Evolutionary conservation across 2,113 vertebrate species (phyloP).

Genomic region (Circaetus cinerascens): DNA sequence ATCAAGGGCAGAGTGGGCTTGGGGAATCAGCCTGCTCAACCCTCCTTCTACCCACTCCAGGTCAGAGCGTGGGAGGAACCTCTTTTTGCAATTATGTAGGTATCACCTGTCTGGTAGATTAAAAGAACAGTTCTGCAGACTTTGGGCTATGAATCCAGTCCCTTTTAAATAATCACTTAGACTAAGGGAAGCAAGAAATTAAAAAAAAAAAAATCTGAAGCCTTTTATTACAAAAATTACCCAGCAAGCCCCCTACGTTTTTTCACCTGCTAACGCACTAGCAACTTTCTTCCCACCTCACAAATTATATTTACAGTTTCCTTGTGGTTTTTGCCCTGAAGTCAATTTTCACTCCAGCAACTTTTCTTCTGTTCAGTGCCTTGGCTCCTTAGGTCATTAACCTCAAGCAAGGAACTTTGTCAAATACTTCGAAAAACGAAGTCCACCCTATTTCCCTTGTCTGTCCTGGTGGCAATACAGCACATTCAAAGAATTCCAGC

Average conservation of each 20-base stretch:
- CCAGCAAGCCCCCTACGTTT: background rate
- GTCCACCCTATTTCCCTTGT: constrained; percentile 37
- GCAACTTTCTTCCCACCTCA: background rate
- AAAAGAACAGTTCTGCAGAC: background rate
- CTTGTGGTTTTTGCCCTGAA: constrained; percentile 46
- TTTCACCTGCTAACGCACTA: background rate
- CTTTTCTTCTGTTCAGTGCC: constrained; percentile 43
- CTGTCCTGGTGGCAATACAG: constrained; percentile 35
- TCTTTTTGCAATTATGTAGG: background rate
- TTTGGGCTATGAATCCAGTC: background rate
- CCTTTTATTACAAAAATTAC: background rate
- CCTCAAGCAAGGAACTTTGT: constrained; percentile 47
- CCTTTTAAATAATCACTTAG: background rate
- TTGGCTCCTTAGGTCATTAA: constrained; percentile 57
- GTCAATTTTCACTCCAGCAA: constrained; percentile 56
- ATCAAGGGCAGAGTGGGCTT: background rate
- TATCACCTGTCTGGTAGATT: background rate
- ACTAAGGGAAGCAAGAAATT: background rate
- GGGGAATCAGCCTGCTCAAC: background rate
- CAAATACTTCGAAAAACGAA: constrained; percentile 50
- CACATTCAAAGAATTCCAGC: constrained; percentile 51
- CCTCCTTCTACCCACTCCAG: background rate
- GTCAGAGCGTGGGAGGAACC: background rate
- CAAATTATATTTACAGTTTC: constrained; percentile 51
- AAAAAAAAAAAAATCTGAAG: background rate